These are phyloP conservation scores for Dunckerocampus dactyliophorus DNA, from an alignment of 2,113 vertebrate genomes.

Conservation along the genomic window DNA sequence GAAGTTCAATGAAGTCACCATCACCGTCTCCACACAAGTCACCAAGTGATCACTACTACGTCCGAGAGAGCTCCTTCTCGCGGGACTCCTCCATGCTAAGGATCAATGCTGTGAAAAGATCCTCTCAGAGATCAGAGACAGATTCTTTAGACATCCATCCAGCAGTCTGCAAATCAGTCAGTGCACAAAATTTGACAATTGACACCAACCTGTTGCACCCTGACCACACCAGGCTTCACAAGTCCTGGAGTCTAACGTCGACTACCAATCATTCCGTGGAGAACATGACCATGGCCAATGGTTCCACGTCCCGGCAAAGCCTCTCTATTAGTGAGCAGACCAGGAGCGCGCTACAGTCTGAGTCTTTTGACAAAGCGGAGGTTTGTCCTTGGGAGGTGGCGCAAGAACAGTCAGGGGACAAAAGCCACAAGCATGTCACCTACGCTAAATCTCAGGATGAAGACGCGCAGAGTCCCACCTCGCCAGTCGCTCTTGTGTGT, in stretches of 20 bases:
- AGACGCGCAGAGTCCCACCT: constrained; percentile 20
- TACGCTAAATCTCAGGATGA: constrained; percentile 68
- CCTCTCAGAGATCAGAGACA: constrained; percentile 58
- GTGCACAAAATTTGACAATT: constrained; percentile 83
- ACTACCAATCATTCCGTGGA: constrained; percentile 54
- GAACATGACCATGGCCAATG: constrained; percentile 40
- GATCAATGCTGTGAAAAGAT: constrained; percentile 52
- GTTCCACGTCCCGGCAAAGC: constrained; percentile 43
- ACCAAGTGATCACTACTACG: constrained; percentile 69
- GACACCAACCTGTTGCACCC: constrained; percentile 70
- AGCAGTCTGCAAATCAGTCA: constrained; percentile 83
- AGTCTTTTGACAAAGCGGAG: constrained; percentile 55
- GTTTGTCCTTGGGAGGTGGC: constrained; percentile 70
- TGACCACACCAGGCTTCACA: constrained; percentile 71
- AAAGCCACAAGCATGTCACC: constrained; percentile 74
- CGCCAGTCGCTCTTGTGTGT: constrained; percentile 59
- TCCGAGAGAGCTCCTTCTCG: constrained; percentile 58
- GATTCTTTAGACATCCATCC: constrained; percentile 75
- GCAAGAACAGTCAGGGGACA: constrained; percentile 30
- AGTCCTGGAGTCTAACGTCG: constrained; percentile 77
- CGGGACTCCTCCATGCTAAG: constrained; percentile 60
- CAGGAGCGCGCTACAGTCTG: constrained; percentile 53
- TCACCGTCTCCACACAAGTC: constrained; percentile 65
- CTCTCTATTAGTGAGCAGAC: constrained; percentile 63
- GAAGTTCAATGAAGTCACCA: constrained; percentile 62